A percentile compares a stretch with the other conserved stretches of the same genome.
These are phyloP conservation scores for Eurosta solidaginis DNA, from an alignment of 1,140 invertebrate genomes.

Conservation along the genomic window DNA sequence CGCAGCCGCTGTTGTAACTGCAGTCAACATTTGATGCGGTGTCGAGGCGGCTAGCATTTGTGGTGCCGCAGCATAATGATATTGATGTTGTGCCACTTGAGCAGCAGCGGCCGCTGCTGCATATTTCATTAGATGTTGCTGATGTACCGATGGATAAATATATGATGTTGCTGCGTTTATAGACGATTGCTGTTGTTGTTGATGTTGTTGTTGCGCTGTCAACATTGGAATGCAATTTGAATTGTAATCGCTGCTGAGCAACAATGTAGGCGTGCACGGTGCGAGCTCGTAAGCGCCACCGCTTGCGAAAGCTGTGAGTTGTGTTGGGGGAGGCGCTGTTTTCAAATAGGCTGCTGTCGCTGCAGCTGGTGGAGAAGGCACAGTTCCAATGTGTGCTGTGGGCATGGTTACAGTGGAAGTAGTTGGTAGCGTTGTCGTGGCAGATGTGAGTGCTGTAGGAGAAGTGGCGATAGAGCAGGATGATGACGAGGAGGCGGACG, in stretches of 20 bases:
- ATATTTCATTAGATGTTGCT: conserved; percentile 47
- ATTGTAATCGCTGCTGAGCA: conserved; percentile 55
- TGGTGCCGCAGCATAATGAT: conserved; percentile 18
- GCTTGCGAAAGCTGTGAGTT: conserved; percentile 8
- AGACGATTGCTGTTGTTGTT: conserved; percentile 27
- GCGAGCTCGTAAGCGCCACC: conserved; percentile 14
- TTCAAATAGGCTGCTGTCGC: conserved; percentile 46
- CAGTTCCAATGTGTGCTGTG: conserved; percentile 39
- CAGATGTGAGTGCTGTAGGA: conserved; percentile 52
- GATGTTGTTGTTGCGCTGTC: conserved; percentile 36
- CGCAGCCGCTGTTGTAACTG: neutral
- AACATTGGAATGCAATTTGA: conserved; percentile 57
- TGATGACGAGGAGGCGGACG: conserved; percentile 56
- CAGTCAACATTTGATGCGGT: neutral
- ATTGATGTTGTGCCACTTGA: conserved; percentile 32
- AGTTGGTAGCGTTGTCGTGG: conserved; percentile 52
- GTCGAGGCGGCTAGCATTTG: neutral
- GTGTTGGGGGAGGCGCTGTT: conserved; percentile 38
- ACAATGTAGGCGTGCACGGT: conserved; percentile 48
- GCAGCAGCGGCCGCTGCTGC: conserved; percentile 46
- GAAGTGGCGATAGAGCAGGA: conserved; percentile 57
- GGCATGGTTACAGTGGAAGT: conserved; percentile 56
- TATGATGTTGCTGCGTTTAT: conserved; percentile 28
- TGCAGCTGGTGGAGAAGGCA: conserved; percentile 35
- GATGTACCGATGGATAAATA: conserved; percentile 28